phyloP scores from a whole-genome alignment of 64 coral and sea anemone genomes.

The Exaiptasia diaphana region DNA sequence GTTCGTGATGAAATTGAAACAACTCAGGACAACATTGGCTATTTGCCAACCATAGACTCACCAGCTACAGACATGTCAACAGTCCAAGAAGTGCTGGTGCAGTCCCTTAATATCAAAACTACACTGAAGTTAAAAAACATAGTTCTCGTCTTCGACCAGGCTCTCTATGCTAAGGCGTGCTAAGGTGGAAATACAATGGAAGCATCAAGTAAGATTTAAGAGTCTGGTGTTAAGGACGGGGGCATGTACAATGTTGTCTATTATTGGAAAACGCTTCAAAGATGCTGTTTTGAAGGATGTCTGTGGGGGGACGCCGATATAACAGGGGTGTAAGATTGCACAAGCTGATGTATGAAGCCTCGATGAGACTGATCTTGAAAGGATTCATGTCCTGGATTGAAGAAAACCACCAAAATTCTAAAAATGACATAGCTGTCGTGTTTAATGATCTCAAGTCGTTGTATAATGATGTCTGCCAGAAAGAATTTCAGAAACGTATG shows the following conservation, averaged over 20 bases:
- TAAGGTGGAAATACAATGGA: conserved; percentile 33
- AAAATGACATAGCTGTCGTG: not conserved
- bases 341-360: conserved; percentile 62
- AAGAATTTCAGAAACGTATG: conserved; percentile 9
- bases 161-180: conserved; percentile 41
- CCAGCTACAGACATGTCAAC: conserved; percentile 53
- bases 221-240: conserved; percentile 40
- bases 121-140: conserved; percentile 18
- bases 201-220: conserved; percentile 30
- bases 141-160: conserved; percentile 51
- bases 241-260: conserved; percentile 37
- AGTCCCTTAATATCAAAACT: conserved; percentile 17
- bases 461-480: conserved; percentile 2
- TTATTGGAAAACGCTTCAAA: conserved; percentile 57
- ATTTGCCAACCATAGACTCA: conserved; percentile 28
- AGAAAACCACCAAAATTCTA: not conserved
- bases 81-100: conserved; percentile 8
- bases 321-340: conserved; percentile 49
- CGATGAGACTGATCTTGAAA: conserved; percentile 55
- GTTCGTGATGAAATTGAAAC: conserved; percentile 40
- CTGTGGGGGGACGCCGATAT: conserved; percentile 30
- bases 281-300: conserved; percentile 51
- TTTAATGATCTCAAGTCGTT: conserved; percentile 8
- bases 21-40: conserved; percentile 53
- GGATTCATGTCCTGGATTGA: conserved; percentile 38